Evolutionary conservation across 1,140 invertebrate genomes (phyloP), one percentile per base, ranked within the genome.

Genomic region (Archivesica marissinica): DNA sequence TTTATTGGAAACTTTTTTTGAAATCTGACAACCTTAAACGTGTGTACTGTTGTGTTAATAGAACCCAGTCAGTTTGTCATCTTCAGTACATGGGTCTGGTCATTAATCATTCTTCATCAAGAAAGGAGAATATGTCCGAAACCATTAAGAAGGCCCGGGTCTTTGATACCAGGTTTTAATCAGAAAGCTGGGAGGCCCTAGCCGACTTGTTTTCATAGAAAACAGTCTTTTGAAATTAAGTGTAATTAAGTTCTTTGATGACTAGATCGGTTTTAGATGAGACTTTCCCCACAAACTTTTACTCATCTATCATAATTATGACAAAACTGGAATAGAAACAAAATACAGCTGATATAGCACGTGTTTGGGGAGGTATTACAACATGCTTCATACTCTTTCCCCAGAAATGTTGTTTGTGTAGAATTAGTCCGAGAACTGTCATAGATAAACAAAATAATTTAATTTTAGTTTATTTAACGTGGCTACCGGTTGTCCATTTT

Each of bases 101-200:
- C 59, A 79, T 79, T 50, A 79, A 79, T 79, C 77, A 79, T 79
- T 28, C 3, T 20, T 20, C 15, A 77, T 77, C 59, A 59, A 56
- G 52, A 61, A 4, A 52, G 54, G 75, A 77, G 28, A 77, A 56
- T 23, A 61, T 77, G n/a, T 44, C n/a, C 44, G n/a, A n/a, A 77
- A 54, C 23, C 39, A 47, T 47, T 72, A 72, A 6, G 9, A 25
- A 38, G 17, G 13, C 25, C 23, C 39, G 38, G 59, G 59, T 35
- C 59, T 35, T 25, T 64, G 23, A 64, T 25, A 6, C 59, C 7
- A 33, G 0, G 33, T 33, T 3, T 35, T 20, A 72, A 72, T 72
- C 23, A 50, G 41, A 47, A 64, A 20, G 38, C n/a, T 13, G n/a
- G 25, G 0, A 2, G 25, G n/a, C 68, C 1, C 68, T 4, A 6